Evolutionary conservation across 2,888 invertebrate species (phyloP).

Genomic region (Anarsia innoxiella): DNA sequence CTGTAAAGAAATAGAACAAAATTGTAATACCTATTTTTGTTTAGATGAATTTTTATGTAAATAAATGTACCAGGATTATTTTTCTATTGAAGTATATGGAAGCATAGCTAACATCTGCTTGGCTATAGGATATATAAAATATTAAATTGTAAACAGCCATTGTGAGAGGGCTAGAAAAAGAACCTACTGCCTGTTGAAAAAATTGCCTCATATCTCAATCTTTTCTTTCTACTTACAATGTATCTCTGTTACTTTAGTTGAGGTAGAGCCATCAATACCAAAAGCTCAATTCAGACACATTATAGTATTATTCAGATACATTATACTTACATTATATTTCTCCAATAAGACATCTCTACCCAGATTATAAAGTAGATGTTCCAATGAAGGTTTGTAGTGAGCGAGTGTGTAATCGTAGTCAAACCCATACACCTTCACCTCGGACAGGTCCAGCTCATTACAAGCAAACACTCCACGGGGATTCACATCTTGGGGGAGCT

Average conservation of each 20-base stretch:
- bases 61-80: no score
- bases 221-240: no score
- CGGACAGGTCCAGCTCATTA: conserved; percentile 93
- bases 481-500: conserved; percentile 90
- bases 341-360: conserved; percentile 90
- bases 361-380: conserved; percentile 91
- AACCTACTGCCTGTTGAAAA: neutral
- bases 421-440: conserved; percentile 96
- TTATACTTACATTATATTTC: conserved; percentile 86
- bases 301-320: no score
- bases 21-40: neutral
- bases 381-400: conserved; percentile 92
- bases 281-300: no score
- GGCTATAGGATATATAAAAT: no score
- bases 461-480: conserved; percentile 94
- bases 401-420: conserved; percentile 99
- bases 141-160: neutral
- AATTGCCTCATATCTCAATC: no score
- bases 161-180: neutral
- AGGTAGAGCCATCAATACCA: no score
- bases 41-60: no score
- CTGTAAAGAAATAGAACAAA: conserved; percentile 73
- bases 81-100: no score
- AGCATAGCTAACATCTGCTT: neutral
- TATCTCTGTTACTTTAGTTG: no score